These are phyloP conservation scores for Anser brachyrhynchus DNA, from an alignment of 2,113 vertebrate genomes.

Conservation along the genomic window DNA sequence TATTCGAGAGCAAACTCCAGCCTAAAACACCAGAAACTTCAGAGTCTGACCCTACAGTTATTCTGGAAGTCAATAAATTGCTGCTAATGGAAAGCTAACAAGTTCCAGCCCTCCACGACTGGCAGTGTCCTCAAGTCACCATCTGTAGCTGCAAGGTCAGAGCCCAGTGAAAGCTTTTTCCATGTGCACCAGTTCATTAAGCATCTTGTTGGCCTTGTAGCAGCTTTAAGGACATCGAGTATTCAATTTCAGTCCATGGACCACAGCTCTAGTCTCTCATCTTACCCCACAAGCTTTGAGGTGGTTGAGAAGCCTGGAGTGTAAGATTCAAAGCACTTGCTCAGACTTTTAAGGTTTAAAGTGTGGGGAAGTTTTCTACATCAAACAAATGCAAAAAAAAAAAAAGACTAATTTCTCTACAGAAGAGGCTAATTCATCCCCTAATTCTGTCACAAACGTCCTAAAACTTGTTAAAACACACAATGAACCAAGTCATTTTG, in stretches of 20 bases:
- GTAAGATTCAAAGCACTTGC: neutral
- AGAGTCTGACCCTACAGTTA: neutral
- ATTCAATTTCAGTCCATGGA: constrained; percentile 2
- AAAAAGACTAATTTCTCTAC: neutral
- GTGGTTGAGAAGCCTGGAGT: neutral
- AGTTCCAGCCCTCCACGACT: neutral
- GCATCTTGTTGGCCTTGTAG: neutral
- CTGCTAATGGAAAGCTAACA: neutral
- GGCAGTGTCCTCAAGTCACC: neutral
- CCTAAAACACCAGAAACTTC: neutral
- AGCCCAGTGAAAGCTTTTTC: neutral
- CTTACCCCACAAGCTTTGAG: neutral
- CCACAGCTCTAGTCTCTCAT: neutral
- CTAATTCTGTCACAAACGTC: neutral
- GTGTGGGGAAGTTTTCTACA: neutral
- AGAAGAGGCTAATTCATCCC: neutral
- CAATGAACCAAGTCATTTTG: neutral
- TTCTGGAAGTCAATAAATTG: neutral
- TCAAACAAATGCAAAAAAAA: neutral
- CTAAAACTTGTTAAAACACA: neutral
- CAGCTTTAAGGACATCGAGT: neutral
- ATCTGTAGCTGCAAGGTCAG: neutral
- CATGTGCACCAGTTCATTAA: neutral
- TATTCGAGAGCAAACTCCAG: neutral
- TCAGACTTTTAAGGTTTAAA: neutral